Percentiles rank a stretch among this genome's conserved stretches.
phyloP scores from a whole-genome alignment of 2,113 vertebrate genomes.

The Sinocyclocheilus maitianheensis region DNA sequence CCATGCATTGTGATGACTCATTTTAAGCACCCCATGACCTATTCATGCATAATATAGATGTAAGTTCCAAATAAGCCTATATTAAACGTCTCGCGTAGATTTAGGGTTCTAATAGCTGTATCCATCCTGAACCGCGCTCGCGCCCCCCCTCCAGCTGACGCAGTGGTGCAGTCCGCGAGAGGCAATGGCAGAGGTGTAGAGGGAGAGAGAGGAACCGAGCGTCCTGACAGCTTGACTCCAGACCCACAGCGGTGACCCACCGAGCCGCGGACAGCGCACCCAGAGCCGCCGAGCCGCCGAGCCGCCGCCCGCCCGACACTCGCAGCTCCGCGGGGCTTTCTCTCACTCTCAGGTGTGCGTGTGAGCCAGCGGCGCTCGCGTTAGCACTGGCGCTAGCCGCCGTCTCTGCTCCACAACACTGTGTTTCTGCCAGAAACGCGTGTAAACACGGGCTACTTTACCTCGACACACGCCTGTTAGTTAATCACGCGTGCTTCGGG shows the following conservation, averaged over 20 bases:
- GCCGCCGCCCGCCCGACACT: neutral
- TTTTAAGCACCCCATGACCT: rapidly evolving
- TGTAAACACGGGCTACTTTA: neutral
- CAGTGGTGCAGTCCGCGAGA: slow-evolving; percentile 65
- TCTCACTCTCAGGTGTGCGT: slow-evolving; percentile 38
- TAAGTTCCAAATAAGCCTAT: rapidly evolving
- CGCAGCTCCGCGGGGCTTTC: slow-evolving; percentile 19
- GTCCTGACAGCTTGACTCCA: slow-evolving; percentile 76
- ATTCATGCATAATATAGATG: neutral
- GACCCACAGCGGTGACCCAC: slow-evolving; percentile 63
- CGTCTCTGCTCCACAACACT: slow-evolving; percentile 28
- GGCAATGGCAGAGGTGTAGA: slow-evolving; percentile 71
- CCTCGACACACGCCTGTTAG: neutral
- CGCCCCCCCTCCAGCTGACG: slow-evolving; percentile 53
- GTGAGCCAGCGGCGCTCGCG: slow-evolving; percentile 52
- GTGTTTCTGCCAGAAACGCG: neutral
- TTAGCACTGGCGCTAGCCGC: slow-evolving; percentile 58
- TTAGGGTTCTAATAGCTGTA: too few species aligned
- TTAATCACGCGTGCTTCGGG: neutral
- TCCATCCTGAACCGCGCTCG: neutral
- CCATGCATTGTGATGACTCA: too few species aligned
- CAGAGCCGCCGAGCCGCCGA: slow-evolving; percentile 8
- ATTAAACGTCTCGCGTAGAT: neutral
- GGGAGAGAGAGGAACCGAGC: slow-evolving; percentile 72
- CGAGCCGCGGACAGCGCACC: slow-evolving; percentile 67